These are phyloP conservation scores for Podilymbus podiceps DNA, from an alignment of 2,113 vertebrate genomes.

Conservation along the genomic window DNA sequence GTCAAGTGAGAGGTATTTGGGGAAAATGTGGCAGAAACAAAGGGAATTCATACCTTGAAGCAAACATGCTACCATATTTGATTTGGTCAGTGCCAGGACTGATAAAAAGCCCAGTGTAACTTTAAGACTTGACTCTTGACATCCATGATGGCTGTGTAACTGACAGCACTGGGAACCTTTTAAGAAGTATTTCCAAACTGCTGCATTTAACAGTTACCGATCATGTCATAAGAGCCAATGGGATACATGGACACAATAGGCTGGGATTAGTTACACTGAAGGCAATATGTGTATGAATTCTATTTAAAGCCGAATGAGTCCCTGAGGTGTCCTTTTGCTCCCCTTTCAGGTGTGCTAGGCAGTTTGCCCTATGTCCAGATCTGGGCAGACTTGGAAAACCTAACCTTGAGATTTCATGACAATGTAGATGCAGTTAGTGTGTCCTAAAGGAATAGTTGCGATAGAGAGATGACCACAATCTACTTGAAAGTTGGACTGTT, in stretches of 20 bases:
- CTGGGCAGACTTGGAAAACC: background rate
- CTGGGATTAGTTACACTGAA: background rate
- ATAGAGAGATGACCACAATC: background rate
- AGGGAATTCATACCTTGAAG: background rate
- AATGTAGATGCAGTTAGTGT: background rate
- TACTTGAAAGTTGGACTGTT: background rate
- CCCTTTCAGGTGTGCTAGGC: background rate
- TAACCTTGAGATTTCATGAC: background rate
- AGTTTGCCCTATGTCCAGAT: background rate
- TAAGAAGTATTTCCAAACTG: background rate
- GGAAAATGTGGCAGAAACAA: background rate
- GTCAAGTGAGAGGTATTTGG: background rate
- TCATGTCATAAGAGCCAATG: background rate
- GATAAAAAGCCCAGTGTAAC: background rate
- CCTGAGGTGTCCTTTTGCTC: background rate
- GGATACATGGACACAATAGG: background rate
- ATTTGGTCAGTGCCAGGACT: background rate
- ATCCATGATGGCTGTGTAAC: background rate
- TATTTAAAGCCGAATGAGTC: background rate
- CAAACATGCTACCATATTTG: background rate
- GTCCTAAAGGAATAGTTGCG: background rate
- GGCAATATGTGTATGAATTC: background rate
- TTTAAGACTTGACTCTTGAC: background rate
- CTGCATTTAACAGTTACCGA: background rate
- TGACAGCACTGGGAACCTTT: background rate